A percentile compares a stretch with the other conserved stretches of the same genome.
Evolutionary conservation across 2,113 vertebrate genomes (phyloP).

Genomic region (Chaetura pelagica): DNA sequence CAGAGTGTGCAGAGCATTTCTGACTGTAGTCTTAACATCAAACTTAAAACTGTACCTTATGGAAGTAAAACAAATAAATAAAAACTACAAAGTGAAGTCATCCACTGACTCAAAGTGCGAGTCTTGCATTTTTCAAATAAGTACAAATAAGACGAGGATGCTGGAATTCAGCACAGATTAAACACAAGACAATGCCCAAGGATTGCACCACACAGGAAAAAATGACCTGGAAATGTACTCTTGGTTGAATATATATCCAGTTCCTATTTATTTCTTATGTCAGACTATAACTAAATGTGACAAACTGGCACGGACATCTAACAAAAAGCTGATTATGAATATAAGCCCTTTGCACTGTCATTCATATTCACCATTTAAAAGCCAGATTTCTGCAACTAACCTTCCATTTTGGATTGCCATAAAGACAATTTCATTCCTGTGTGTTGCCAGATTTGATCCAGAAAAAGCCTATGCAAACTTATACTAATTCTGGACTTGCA

Average conservation of each 20-base stretch:
- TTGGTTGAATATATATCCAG: not conserved
- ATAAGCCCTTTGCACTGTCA: not conserved
- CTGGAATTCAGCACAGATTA: not conserved
- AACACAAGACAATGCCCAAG: not conserved
- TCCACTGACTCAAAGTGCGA: not conserved
- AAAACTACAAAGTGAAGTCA: not conserved
- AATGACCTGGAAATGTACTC: not conserved
- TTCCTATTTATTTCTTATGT: not conserved
- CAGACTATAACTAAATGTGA: not conserved
- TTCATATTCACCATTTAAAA: not conserved
- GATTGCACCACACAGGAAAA: not conserved
- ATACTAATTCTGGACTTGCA: not conserved
- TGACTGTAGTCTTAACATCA: not conserved
- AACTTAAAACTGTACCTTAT: not conserved
- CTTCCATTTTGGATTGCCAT: not conserved
- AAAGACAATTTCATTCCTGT: not conserved
- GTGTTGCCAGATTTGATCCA: not conserved
- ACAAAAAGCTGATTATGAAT: not conserved
- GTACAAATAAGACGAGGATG: not conserved
- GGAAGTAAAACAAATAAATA: not conserved
- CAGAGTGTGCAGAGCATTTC: not conserved
- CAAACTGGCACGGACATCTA: not conserved
- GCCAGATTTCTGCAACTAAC: not conserved
- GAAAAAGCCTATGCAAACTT: not conserved
- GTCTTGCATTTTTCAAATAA: not conserved